phyloP scores from a whole-genome alignment of 2,113 vertebrate species.

The Boleophthalmus pectinirostris region DNA sequence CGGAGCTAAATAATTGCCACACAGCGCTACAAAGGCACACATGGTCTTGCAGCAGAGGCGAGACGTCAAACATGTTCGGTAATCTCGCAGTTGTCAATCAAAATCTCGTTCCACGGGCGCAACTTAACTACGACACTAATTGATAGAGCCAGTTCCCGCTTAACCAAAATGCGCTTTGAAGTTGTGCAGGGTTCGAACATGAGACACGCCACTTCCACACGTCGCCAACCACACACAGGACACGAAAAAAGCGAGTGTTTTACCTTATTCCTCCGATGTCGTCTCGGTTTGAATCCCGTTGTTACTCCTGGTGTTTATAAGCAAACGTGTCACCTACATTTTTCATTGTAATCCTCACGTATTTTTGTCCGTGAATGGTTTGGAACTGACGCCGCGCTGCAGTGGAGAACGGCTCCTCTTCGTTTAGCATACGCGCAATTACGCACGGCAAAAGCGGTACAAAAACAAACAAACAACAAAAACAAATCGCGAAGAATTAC shows the following conservation, averaged over 20 bases:
- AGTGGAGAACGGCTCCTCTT: conserved; percentile 14
- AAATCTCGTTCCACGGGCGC: background rate
- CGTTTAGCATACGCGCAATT: conserved; percentile 1
- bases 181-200: conserved; percentile 28
- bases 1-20: conserved; percentile 28
- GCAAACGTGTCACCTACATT: conserved; percentile 61
- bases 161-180: conserved; percentile 23
- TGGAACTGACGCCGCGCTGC: conserved; percentile 41
- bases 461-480: conserved; percentile 24
- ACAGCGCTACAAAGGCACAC: background rate
- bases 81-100: conserved; percentile 2
- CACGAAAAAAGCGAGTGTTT: background rate
- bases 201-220: background rate
- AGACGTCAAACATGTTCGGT: background rate
- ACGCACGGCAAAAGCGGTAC: background rate
- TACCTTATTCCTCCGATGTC: conserved; percentile 32
- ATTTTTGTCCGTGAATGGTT: conserved; percentile 7
- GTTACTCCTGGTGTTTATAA: conserved; percentile 20
- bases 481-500: conserved; percentile 9
- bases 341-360: conserved; percentile 66
- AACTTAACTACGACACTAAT: conserved; percentile 17
- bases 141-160: background rate
- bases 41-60: conserved; percentile 32
- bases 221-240: background rate
- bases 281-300: conserved; percentile 9